phyloP scores from a whole-genome alignment of 2,797 vertebrate genomes.

The Poeciliopsis turneri region DNA sequence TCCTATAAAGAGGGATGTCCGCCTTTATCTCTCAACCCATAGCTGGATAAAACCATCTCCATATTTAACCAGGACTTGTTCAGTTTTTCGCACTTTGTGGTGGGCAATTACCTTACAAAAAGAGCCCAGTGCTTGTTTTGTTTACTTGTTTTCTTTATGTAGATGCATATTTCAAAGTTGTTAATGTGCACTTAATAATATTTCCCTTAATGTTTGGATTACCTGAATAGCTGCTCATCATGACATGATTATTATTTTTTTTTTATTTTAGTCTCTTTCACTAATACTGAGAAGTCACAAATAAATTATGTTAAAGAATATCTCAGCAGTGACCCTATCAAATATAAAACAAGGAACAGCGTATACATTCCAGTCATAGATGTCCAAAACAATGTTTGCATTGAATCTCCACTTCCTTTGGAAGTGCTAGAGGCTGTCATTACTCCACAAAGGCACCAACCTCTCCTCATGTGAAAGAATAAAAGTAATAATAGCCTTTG shows the following conservation, averaged over 20 bases:
- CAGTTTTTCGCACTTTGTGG: background rate
- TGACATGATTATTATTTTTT: background rate
- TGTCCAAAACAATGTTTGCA: background rate
- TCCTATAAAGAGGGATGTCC: too few species aligned
- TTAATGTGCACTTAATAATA: background rate
- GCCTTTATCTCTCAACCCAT: too few species aligned
- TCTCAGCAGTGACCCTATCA: background rate
- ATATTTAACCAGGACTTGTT: too few species aligned
- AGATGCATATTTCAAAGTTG: background rate
- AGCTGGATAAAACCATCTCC: too few species aligned
- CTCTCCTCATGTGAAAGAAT: slow-evolving; percentile 14
- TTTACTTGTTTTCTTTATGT: background rate
- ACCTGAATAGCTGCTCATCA: background rate
- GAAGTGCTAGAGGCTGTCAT: slow-evolving; percentile 10
- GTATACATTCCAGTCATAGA: background rate
- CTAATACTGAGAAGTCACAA: background rate
- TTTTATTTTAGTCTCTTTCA: background rate
- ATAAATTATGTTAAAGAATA: background rate
- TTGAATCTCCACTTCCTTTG: slow-evolving; percentile 11
- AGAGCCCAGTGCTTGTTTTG: background rate
- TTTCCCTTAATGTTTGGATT: background rate
- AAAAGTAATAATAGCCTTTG: slow-evolving; percentile 15
- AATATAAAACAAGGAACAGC: background rate
- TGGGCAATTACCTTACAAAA: background rate
- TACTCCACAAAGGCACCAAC: slow-evolving; percentile 13